Conservation (phyloP, 2,888 invertebrate genomes). For the Metacarcinus magister region DNA sequence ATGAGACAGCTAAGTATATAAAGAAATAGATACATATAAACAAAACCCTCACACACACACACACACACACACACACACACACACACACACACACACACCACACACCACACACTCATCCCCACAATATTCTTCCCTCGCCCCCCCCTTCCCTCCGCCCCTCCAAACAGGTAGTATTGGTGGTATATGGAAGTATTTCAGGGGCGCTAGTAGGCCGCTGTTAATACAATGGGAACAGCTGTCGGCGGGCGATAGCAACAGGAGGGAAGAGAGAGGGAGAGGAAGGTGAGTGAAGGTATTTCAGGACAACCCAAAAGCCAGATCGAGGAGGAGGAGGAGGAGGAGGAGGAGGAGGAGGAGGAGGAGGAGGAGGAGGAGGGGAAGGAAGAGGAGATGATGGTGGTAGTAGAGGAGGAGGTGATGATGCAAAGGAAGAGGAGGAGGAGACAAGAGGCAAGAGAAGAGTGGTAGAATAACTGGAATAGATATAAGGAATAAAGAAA, state of each 20-base stretch:
- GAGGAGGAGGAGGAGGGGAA: neutral
- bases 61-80: constrained; percentile 48
- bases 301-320: neutral
- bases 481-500: neutral
- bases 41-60: neutral
- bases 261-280: neutral
- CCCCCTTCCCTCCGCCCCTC: neutral
- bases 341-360: neutral
- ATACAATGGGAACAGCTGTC: constrained; percentile 26
- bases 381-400: neutral
- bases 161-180: neutral
- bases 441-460: neutral
- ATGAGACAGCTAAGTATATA: too few species aligned
- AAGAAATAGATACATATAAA: too few species aligned
- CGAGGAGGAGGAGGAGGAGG: neutral
- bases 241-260: neutral
- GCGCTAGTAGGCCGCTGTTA: neutral
- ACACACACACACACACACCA: too few species aligned
- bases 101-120: too few species aligned
- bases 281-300: neutral
- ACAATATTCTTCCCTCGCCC: neutral
- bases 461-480: neutral
- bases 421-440: neutral
- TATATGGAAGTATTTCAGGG: neutral
- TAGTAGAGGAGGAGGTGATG: neutral